A percentile compares a stretch with the other conserved stretches of the same genome.
Conservation (phyloP, 2,113 vertebrate species). For the Arenaria interpres region DNA sequence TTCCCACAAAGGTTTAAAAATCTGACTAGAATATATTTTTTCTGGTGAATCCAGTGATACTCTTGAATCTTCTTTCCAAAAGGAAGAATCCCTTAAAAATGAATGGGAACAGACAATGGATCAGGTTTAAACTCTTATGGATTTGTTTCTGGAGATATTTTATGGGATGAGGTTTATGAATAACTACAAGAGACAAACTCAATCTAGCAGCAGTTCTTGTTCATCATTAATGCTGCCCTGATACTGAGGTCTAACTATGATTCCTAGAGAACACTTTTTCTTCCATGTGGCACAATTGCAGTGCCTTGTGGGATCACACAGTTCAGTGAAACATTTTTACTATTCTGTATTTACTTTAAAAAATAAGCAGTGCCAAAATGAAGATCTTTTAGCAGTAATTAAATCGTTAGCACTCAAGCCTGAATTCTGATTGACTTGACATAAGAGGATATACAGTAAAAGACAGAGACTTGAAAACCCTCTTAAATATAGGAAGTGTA, state of each 20-base stretch:
- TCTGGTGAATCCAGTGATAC: not conserved
- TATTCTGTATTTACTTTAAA: constrained; percentile 25
- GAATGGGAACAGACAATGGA: not conserved
- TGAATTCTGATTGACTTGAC: constrained; percentile 24
- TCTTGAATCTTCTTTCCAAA: not conserved
- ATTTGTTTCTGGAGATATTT: not conserved
- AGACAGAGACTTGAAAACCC: constrained; percentile 9
- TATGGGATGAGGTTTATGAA: not conserved
- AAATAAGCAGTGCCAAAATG: constrained; percentile 2
- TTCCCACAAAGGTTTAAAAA: not conserved
- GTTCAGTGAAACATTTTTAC: not conserved
- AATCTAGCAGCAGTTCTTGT: not conserved
- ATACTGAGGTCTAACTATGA: not conserved
- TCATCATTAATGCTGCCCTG: not conserved
- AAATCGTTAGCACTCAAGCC: not conserved
- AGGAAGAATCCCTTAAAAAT: not conserved
- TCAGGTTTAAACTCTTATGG: not conserved
- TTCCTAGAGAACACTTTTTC: not conserved
- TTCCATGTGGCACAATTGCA: not conserved
- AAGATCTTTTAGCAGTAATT: constrained; percentile 26
- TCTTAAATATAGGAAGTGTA: constrained; percentile 1
- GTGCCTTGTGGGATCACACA: not conserved
- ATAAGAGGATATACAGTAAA: constrained; percentile 36
- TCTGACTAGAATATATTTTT: not conserved
- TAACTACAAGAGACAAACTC: not conserved